These are phyloP conservation scores for Micromesistius poutassou DNA, from an alignment of 2,797 vertebrate species.

Conservation along the genomic window DNA sequence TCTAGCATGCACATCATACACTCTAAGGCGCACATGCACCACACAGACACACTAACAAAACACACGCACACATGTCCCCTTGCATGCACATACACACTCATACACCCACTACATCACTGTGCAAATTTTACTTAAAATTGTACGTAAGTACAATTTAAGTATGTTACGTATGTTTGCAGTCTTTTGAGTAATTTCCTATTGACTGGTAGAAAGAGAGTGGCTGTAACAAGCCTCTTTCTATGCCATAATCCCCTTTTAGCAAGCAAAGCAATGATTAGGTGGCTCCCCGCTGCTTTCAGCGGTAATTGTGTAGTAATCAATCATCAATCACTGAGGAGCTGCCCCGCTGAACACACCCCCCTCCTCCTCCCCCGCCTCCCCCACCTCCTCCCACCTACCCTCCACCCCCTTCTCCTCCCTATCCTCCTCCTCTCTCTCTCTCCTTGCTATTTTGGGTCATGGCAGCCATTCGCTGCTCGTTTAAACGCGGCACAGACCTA, in stretches of 20 bases:
- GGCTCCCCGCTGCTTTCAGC: constrained; percentile 59
- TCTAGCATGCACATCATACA: no score
- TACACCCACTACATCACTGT: neutral
- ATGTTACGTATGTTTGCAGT: constrained; percentile 44
- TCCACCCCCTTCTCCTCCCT: neutral
- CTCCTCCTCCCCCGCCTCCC: constrained; percentile 50
- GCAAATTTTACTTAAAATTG: neutral
- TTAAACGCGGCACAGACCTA: neutral
- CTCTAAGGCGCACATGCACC: neutral
- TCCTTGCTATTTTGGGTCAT: neutral
- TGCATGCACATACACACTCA: neutral
- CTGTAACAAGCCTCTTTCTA: constrained; percentile 59
- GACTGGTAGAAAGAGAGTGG: constrained; percentile 60
- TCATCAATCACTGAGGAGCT: constrained; percentile 64
- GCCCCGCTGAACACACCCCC: constrained; percentile 44
- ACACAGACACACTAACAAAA: neutral
- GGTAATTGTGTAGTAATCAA: constrained; percentile 72
- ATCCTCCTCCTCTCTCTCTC: neutral
- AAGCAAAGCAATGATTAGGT: constrained; percentile 68
- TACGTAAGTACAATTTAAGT: no score
- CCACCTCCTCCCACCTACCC: neutral
- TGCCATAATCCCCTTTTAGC: constrained; percentile 68
- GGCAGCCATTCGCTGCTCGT: neutral
- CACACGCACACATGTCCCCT: neutral
- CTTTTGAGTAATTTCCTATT: constrained; percentile 60